Conservation (phyloP, 2,888 invertebrate species). For the Callyntrura sp. region DNA sequence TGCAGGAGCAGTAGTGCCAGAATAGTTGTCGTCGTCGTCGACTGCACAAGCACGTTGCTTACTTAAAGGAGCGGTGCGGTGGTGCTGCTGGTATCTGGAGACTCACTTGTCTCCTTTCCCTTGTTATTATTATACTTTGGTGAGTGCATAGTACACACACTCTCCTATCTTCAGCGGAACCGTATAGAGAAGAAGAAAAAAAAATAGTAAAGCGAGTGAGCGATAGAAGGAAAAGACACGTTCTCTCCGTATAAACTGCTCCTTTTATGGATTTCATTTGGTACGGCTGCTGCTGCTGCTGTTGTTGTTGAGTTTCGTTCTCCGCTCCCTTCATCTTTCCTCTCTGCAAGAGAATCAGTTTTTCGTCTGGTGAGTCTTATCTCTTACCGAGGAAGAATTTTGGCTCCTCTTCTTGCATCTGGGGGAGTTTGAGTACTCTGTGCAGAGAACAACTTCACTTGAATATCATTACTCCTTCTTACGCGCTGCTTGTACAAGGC, state of each 20-base stretch:
- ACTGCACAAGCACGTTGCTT: slow-evolving; percentile 24
- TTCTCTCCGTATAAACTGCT: slow-evolving; percentile 39
- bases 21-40: slow-evolving; percentile 48
- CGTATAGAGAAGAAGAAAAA: not conserved
- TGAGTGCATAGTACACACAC: slow-evolving; percentile 27
- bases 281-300: slow-evolving; percentile 5
- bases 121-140: slow-evolving; percentile 54
- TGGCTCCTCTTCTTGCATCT: slow-evolving; percentile 65
- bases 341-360: slow-evolving; percentile 54
- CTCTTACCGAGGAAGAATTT: slow-evolving; percentile 56
- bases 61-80: slow-evolving; percentile 46
- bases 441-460: slow-evolving; percentile 50
- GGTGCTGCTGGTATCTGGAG: slow-evolving; percentile 71
- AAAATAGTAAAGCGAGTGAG: not conserved
- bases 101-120: slow-evolving; percentile 74
- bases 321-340: slow-evolving; percentile 12
- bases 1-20: slow-evolving; percentile 14
- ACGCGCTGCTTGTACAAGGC: no score
- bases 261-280: slow-evolving; percentile 65
- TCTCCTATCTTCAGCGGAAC: not conserved
- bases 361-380: slow-evolving; percentile 59
- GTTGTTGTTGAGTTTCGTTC: slow-evolving; percentile 37
- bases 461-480: slow-evolving; percentile 29
- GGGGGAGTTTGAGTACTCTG: not conserved
- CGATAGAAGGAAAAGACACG: slow-evolving; percentile 44